Conservation (phyloP, 2,113 vertebrate genomes). For the Sorex araneus region DNA sequence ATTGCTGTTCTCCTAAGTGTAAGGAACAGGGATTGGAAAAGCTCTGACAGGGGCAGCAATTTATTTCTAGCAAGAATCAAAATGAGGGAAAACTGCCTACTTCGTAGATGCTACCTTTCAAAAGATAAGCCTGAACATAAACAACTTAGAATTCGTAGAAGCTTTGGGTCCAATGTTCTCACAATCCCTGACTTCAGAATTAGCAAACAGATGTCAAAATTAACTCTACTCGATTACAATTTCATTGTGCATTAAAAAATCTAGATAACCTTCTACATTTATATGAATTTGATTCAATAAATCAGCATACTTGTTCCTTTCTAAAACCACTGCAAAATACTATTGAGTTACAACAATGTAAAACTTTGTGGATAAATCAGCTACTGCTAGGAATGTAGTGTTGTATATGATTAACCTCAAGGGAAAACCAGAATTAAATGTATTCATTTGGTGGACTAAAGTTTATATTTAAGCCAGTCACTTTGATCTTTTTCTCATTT, state of each 20-base stretch:
- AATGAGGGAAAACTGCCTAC: neutral
- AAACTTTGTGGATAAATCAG: constrained; percentile 66
- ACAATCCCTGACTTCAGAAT: neutral
- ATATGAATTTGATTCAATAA: constrained; percentile 31
- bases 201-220: neutral
- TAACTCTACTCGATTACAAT: neutral
- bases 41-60: neutral
- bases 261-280: neutral
- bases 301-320: constrained; percentile 17
- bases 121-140: neutral
- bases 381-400: neutral
- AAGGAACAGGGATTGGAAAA: constrained; percentile 28
- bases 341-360: constrained; percentile 67
- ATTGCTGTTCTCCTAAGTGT: constrained; percentile 17
- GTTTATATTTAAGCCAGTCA: constrained; percentile 16
- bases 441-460: neutral
- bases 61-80: constrained; percentile 23
- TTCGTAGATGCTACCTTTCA: neutral
- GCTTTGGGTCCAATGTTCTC: neutral
- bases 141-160: neutral
- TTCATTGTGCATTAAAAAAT: neutral
- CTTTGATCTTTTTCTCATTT: neutral
- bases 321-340: constrained; percentile 47
- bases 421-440: neutral
- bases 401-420: constrained; percentile 37